phyloP scores from a whole-genome alignment of 2,888 invertebrate species.

The Torymus aiolomorphi region DNA sequence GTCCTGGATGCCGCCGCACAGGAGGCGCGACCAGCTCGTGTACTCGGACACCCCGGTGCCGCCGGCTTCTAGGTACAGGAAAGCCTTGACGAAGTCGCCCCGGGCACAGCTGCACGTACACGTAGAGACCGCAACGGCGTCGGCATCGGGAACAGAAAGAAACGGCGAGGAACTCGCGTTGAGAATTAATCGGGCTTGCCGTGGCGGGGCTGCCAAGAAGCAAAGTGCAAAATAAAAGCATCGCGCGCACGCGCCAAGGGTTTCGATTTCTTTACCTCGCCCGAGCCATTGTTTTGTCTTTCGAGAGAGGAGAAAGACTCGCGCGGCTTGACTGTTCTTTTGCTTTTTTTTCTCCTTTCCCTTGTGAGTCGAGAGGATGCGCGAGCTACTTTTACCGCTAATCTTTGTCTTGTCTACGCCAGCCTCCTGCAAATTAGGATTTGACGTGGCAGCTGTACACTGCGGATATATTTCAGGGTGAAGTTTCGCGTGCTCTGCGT shows the following conservation, averaged over 20 bases:
- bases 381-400: constrained; percentile 18
- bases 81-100: constrained; percentile 87
- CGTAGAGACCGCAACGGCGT: neutral
- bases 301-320: too few relatives aligned
- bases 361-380: neutral
- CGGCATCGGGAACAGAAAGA: constrained; percentile 22
- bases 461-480: neutral
- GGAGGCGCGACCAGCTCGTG: constrained; percentile 84
- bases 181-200: constrained; percentile 43
- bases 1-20: constrained; percentile 84
- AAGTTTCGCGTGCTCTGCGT: too few relatives aligned
- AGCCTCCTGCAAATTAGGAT: constrained; percentile 32
- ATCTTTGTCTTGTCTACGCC: constrained; percentile 41
- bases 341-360: neutral
- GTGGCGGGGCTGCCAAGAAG: neutral
- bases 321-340: neutral
- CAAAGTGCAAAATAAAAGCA: constrained; percentile 36
- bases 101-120: constrained; percentile 80
- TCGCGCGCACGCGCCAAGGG: too few relatives aligned
- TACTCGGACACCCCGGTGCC: constrained; percentile 84
- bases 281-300: neutral
- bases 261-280: constrained; percentile 16
- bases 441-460: constrained; percentile 16
- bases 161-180: constrained; percentile 30
- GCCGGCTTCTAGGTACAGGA: constrained; percentile 84